Conservation (phyloP, 1,140 invertebrate genomes). For the Hyposmocoma kahamanoa region DNA sequence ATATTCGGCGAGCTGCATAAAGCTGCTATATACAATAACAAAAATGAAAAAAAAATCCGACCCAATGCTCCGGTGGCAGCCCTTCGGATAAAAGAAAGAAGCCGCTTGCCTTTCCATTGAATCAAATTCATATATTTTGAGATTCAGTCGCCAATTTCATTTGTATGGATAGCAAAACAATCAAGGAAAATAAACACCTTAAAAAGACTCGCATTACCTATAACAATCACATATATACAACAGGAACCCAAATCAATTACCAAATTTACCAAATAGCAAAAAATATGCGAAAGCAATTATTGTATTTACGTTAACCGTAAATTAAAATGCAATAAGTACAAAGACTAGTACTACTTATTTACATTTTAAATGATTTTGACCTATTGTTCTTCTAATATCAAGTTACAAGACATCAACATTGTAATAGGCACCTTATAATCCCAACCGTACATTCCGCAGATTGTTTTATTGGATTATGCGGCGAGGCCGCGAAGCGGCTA, state of each 20-base stretch:
- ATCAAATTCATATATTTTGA: slow-evolving; percentile 74
- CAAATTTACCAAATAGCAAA: no score
- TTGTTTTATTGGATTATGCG: slow-evolving; percentile 74
- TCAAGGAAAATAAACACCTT: no score
- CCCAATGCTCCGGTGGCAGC: slow-evolving; percentile 67
- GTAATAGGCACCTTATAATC: slow-evolving; percentile 19
- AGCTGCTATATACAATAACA: slow-evolving; percentile 58
- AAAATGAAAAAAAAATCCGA: slow-evolving; percentile 54
- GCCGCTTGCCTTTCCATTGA: slow-evolving; percentile 72
- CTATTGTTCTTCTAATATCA: no score
- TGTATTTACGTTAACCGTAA: no score
- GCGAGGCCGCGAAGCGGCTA: slow-evolving; percentile 68
- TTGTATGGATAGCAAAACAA: slow-evolving; percentile 48
- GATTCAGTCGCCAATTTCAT: slow-evolving; percentile 73
- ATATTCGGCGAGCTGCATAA: slow-evolving; percentile 49
- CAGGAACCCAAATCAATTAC: no score
- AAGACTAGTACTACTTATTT: no score
- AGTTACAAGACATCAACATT: slow-evolving; percentile 13
- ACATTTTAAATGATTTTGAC: no score
- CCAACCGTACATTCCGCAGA: slow-evolving; percentile 67
- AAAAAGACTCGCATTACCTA: no score
- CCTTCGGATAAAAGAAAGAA: slow-evolving; percentile 66
- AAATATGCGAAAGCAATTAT: no score
- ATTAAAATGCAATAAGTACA: no score
- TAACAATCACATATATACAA: no score